Percentiles rank a stretch among this genome's conserved stretches.
phyloP scores from a whole-genome alignment of 2,888 invertebrate genomes.

The Sphaerophoria taeniata region DNA sequence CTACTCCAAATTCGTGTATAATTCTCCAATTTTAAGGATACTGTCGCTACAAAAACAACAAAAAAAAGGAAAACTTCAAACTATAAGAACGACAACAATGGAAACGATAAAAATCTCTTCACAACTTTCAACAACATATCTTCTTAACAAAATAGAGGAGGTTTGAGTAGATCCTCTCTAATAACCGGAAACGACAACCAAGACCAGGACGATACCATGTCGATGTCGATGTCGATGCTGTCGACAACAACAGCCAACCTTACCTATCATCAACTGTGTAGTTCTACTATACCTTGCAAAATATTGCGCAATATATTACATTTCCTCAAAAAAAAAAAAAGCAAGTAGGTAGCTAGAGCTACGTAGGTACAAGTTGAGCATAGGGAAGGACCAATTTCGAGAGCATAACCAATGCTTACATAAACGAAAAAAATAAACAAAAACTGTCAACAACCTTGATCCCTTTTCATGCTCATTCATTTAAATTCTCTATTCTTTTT shows the following conservation, averaged over 20 bases:
- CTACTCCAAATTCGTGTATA: slow-evolving; percentile 22
- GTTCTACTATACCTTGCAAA: slow-evolving; percentile 56
- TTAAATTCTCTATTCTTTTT: slow-evolving; percentile 42
- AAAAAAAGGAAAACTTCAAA: neutral
- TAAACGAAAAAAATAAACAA: slow-evolving; percentile 47
- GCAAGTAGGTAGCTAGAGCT: slow-evolving; percentile 22
- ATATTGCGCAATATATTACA: slow-evolving; percentile 69
- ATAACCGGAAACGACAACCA: slow-evolving; percentile 37
- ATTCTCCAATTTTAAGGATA: slow-evolving; percentile 19
- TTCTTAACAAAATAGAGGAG: neutral
- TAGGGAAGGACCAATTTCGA: slow-evolving; percentile 53
- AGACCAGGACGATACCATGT: neutral
- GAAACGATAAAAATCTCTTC: slow-evolving; percentile 36
- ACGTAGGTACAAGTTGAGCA: too few relatives aligned
- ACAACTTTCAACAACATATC: neutral
- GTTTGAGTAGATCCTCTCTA: slow-evolving; percentile 8
- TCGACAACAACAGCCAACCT: slow-evolving; percentile 14
- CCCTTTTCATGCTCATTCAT: slow-evolving; percentile 71
- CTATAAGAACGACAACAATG: slow-evolving; percentile 1
- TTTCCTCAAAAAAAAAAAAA: slow-evolving; percentile 25
- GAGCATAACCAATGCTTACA: slow-evolving; percentile 65
- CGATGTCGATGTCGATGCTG: too few relatives aligned
- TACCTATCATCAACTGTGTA: slow-evolving; percentile 53
- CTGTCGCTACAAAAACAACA: neutral
- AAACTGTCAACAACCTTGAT: slow-evolving; percentile 69